Evolutionary conservation across 2,888 invertebrate genomes (phyloP).

Genomic region (Thera britannica): DNA sequence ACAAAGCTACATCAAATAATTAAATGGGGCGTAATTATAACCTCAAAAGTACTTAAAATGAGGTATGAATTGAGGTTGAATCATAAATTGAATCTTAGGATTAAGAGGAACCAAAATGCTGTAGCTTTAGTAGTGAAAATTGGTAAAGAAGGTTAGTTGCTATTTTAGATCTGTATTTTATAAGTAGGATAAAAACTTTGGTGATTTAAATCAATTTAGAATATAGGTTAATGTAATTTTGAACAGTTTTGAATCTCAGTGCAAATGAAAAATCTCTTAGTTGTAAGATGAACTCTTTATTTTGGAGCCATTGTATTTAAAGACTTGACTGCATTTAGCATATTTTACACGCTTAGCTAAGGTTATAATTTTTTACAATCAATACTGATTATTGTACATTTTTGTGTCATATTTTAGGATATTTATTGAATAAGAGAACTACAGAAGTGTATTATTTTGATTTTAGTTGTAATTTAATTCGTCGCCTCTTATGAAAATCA

Average conservation of each 20-base stretch:
- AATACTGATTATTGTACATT: conserved; percentile 53
- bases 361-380: conserved; percentile 37
- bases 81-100: too few species aligned
- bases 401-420: conserved; percentile 64
- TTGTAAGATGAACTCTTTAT: conserved; percentile 29
- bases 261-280: conserved; percentile 42
- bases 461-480: neutral
- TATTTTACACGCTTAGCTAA: conserved; percentile 41
- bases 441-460: conserved; percentile 15
- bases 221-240: neutral
- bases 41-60: too few species aligned
- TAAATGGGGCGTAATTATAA: too few species aligned
- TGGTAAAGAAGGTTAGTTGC: conserved; percentile 6
- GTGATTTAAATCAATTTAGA: neutral
- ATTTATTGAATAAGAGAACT: conserved; percentile 20
- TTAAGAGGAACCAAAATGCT: conserved; percentile 15
- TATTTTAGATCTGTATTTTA: conserved; percentile 2
- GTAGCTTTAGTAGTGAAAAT: conserved; percentile 29
- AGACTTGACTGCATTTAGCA: conserved; percentile 68
- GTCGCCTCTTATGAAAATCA: neutral
- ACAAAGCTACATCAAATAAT: too few species aligned
- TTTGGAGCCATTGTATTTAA: conserved; percentile 51
- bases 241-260: conserved; percentile 46
- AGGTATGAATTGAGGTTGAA: too few species aligned
- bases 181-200: neutral